These are phyloP conservation scores for Grantiella picta DNA, from an alignment of 2,113 vertebrate genomes.

Conservation along the genomic window DNA sequence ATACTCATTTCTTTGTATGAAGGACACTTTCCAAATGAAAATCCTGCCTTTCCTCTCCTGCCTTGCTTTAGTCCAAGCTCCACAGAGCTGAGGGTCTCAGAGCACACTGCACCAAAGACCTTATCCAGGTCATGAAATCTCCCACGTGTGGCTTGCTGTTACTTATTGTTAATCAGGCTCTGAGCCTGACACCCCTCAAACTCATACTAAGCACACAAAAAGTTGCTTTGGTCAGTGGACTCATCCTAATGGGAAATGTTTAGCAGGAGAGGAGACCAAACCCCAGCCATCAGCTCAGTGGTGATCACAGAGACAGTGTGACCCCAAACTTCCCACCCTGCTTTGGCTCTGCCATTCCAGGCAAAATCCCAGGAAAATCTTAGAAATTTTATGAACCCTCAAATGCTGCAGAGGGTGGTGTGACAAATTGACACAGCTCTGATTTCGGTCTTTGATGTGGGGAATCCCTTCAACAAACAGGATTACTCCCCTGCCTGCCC, in stretches of 20 bases:
- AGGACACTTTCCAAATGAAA: not conserved
- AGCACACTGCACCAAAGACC: not conserved
- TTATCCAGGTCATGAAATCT: not conserved
- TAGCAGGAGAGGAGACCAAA: not conserved
- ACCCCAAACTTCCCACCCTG: not conserved
- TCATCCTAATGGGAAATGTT: not conserved
- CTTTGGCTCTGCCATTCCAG: not conserved
- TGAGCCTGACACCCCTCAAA: not conserved
- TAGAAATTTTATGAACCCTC: not conserved
- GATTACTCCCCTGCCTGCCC: not conserved
- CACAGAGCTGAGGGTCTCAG: not conserved
- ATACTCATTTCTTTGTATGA: not conserved
- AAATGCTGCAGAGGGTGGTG: not conserved
- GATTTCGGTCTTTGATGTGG: not conserved
- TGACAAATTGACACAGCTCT: not conserved
- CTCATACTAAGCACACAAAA: not conserved
- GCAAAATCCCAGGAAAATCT: not conserved
- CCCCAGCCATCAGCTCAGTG: not conserved
- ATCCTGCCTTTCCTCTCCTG: not conserved
- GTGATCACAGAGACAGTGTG: not conserved
- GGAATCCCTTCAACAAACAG: not conserved
- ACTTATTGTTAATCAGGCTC: not conserved
- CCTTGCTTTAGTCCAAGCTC: not conserved
- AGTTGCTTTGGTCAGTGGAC: not conserved
- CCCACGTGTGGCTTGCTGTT: not conserved